These are phyloP conservation scores for Proterorhinus semilunaris DNA, from an alignment of 2,113 vertebrate species.

Conservation along the genomic window DNA sequence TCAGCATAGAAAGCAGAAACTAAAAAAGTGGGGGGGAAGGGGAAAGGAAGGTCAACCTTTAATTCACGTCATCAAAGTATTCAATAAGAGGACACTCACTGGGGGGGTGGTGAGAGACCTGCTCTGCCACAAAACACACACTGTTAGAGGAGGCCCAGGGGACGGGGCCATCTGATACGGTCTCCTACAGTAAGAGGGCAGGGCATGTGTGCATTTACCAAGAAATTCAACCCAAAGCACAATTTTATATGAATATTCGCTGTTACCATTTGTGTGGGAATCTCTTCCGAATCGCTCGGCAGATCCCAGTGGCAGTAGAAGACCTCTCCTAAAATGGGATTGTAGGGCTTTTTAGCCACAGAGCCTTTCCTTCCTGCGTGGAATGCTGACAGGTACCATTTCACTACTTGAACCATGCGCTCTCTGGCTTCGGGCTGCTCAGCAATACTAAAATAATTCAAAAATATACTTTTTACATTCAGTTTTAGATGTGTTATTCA, in stretches of 20 bases:
- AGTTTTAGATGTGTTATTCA: background rate
- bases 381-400: slow-evolving; percentile 98
- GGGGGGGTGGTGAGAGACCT: slow-evolving; percentile 98
- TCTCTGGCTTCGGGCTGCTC: slow-evolving; percentile 91
- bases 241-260: background rate
- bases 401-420: slow-evolving; percentile 94
- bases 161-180: slow-evolving; percentile 89
- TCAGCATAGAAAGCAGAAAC: slow-evolving; percentile 99
- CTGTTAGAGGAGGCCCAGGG: slow-evolving; percentile 87
- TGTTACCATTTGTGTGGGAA: slow-evolving; percentile 53
- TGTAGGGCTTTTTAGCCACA: slow-evolving; percentile 99
- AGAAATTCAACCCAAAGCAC: background rate
- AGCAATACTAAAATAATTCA: slow-evolving; percentile 80
- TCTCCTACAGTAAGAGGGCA: slow-evolving; percentile 76
- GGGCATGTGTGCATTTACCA: background rate
- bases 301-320: slow-evolving; percentile 96
- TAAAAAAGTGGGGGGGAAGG: slow-evolving; percentile 43
- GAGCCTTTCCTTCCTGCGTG: slow-evolving; percentile 98
- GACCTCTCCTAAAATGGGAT: slow-evolving; percentile 95
- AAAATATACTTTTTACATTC: background rate
- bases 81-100: slow-evolving; percentile 80
- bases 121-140: slow-evolving; percentile 95
- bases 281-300: slow-evolving; percentile 85
- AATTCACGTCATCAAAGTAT: too few species aligned
- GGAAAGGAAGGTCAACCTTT: background rate